These are phyloP conservation scores for Celastrina argiolus DNA, from an alignment of 2,888 invertebrate genomes.

Conservation along the genomic window DNA sequence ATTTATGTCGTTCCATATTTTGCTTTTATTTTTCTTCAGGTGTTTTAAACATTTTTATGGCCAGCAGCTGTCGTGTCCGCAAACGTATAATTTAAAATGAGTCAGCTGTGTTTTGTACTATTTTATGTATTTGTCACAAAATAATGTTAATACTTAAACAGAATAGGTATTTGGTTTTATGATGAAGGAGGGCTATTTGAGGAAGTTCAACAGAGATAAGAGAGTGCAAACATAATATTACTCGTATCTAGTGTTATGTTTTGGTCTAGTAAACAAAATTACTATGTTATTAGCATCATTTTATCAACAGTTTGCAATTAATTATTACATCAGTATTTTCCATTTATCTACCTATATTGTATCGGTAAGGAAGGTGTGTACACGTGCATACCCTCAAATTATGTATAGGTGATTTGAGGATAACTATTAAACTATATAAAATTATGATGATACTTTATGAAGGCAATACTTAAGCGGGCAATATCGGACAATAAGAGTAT, in stretches of 20 bases:
- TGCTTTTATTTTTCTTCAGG: neutral
- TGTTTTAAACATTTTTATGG: neutral
- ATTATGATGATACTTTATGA: too few species aligned
- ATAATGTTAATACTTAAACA: neutral
- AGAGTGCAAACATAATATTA: slow-evolving; percentile 5
- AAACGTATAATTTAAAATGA: neutral
- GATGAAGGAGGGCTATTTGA: neutral
- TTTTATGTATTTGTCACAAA: neutral
- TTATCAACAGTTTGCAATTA: neutral
- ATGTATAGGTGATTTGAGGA: too few species aligned
- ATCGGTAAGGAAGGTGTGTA: too few species aligned
- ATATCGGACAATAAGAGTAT: too few species aligned
- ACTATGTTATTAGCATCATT: neutral
- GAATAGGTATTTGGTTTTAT: slow-evolving; percentile 4
- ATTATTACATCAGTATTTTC: too few species aligned
- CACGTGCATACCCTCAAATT: too few species aligned
- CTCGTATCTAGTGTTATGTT: neutral
- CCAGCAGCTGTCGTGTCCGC: neutral
- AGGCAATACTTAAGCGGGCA: too few species aligned
- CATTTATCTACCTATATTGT: too few species aligned
- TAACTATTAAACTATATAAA: too few species aligned
- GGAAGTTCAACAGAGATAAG: slow-evolving; percentile 13
- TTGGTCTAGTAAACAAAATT: slow-evolving; percentile 9
- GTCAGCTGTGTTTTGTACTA: neutral
- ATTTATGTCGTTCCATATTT: neutral